These are phyloP conservation scores for Drosophila sp. DNA, from an alignment of 1,140 invertebrate genomes.

Conservation along the genomic window DNA sequence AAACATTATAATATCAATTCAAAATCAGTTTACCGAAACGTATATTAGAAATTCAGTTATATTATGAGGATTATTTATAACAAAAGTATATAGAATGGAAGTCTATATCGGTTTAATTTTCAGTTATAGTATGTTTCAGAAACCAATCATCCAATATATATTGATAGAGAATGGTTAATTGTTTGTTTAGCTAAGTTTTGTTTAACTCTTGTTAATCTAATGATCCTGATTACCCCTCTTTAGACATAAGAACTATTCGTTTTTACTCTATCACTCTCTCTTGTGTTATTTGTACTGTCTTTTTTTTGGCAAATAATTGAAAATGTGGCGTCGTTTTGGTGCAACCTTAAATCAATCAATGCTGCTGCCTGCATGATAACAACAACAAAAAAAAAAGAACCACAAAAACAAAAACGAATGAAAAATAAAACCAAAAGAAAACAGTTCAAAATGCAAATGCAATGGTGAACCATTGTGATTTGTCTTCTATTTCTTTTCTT, in stretches of 20 bases:
- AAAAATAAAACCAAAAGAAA: conserved; percentile 36
- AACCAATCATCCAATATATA: no score
- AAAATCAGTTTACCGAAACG: no score
- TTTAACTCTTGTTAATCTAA: neutral
- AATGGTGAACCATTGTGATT: conserved; percentile 18
- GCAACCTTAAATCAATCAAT: conserved; percentile 80
- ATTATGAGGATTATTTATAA: no score
- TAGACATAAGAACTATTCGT: conserved; percentile 1
- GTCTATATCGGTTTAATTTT: no score
- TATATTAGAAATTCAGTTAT: no score
- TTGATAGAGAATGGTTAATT: no score
- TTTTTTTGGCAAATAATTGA: conserved; percentile 57
- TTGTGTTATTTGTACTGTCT: conserved; percentile 15
- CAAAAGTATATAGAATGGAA: no score
- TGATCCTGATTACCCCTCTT: neutral
- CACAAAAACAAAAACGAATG: conserved; percentile 24
- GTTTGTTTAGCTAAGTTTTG: no score
- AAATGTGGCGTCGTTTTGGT: conserved; percentile 64
- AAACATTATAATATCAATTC: no score
- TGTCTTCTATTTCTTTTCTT: conserved; percentile 22
- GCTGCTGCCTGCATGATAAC: conserved; percentile 65
- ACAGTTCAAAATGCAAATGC: conserved; percentile 20
- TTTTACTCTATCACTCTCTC: neutral
- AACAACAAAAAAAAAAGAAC: conserved; percentile 12
- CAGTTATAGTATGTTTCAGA: no score